phyloP scores from a whole-genome alignment of 2,113 vertebrate genomes.

The Dasypus novemcinctus region DNA sequence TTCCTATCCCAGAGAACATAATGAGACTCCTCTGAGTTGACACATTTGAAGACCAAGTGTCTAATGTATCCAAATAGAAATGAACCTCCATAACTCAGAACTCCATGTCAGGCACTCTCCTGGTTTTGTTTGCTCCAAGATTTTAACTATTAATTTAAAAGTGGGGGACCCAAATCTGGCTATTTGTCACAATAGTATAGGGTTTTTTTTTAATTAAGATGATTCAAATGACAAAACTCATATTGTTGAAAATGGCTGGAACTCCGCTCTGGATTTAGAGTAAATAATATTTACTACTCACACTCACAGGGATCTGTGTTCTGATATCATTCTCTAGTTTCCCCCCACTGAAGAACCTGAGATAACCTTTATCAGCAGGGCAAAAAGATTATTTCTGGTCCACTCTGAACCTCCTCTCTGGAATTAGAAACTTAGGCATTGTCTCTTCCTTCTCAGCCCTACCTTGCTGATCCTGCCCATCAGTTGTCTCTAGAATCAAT shows the following conservation, averaged over 20 bases:
- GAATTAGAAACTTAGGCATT: background rate
- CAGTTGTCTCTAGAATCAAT: background rate
- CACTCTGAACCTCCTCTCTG: background rate
- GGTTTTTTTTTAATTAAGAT: background rate
- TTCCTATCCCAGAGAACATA: background rate
- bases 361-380: background rate
- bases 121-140: background rate
- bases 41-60: background rate
- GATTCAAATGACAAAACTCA: background rate
- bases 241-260: background rate
- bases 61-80: background rate
- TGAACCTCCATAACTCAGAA: background rate
- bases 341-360: background rate
- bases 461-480: background rate
- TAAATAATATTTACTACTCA: background rate
- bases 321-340: background rate
- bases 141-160: background rate
- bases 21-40: background rate
- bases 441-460: background rate
- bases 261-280: background rate
- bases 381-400: background rate
- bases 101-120: background rate
- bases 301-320: background rate
- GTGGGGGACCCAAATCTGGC: background rate
- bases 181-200: background rate